Base-by-base conservation (phyloP, 2,888 invertebrate species). In the Chrysopilus asiliformis region DNA sequence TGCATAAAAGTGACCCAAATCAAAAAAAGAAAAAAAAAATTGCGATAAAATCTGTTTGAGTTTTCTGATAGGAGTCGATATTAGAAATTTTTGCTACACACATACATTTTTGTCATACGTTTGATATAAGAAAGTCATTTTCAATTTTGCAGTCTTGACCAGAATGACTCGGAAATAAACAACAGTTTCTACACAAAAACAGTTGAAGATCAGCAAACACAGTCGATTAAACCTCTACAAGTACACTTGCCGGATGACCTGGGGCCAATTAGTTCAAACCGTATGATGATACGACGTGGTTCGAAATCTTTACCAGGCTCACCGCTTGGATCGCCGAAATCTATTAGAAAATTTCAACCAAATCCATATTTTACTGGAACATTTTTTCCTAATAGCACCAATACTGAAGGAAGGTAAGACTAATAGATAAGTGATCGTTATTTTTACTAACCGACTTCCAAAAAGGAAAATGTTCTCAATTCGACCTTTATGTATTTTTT, bases 281-380 rank as follows among this genome's bases (percentile, higher is more conserved):
- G 41, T 30, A 47, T 58, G 46, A 42, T 49, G 42, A 52, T 61
- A 37, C 64, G 78, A 2, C 68, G 79, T 42, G 79, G 76, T 42
- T 81, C 80, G 55, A 74, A 68, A 59, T 81, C 80, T 14, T 59
- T 82, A 42, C 83, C 83, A 1, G 71, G 72, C 0, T 74, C 79
- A 2, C 82, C 82, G 0, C 56, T 73, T 3, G 63, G 71, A 38
- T 73, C 80, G 10, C 79, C 79, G 30, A 48, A 46, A 45, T 40
- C 46, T 40, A 42, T 44, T 43, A 40, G 46, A 37, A 45, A 45
- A 42, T 56, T 60, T 67, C 72, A n/a, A 67, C 74, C 41, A 74
- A 70, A 53, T 63, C 68, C 13, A 57, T 81, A 68, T 51, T 72
- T 72, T 47, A 71, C 72, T 4, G 65, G 67, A 2, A 56, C 68